Conservation (phyloP, 2,113 vertebrate genomes). For the Lasiurus cinereus region DNA sequence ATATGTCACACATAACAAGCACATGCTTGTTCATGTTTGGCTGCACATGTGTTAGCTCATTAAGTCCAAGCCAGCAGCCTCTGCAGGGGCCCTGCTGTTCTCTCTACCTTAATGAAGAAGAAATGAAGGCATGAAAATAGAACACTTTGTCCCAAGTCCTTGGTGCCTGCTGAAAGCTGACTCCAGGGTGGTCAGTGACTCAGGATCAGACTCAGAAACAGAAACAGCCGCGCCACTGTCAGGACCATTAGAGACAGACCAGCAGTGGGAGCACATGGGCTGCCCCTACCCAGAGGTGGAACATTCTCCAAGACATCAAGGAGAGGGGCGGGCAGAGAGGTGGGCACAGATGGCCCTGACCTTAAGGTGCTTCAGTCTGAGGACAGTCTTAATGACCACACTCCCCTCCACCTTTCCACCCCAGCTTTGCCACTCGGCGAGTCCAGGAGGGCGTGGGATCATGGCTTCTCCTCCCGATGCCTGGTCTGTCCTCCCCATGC, state of each 20-base stretch:
- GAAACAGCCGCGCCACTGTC: background rate
- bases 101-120: background rate
- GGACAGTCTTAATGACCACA: background rate
- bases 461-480: background rate
- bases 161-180: background rate
- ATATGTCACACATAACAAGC: background rate
- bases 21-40: background rate
- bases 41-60: background rate
- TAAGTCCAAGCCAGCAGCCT: background rate
- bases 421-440: background rate
- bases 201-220: background rate
- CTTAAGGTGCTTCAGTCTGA: background rate
- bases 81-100: background rate
- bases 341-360: rapidly evolving
- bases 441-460: background rate
- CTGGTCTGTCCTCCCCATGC: background rate
- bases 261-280: background rate
- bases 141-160: background rate
- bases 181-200: background rate
- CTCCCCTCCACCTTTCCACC: background rate
- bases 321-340: too few species aligned
- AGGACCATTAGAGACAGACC: background rate
- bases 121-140: background rate
- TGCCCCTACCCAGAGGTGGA: background rate
- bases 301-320: background rate